Percentiles rank a stretch among this genome's conserved stretches.
phyloP scores from a whole-genome alignment of 2,888 invertebrate genomes.

The Lycocerus yunnanus region DNA sequence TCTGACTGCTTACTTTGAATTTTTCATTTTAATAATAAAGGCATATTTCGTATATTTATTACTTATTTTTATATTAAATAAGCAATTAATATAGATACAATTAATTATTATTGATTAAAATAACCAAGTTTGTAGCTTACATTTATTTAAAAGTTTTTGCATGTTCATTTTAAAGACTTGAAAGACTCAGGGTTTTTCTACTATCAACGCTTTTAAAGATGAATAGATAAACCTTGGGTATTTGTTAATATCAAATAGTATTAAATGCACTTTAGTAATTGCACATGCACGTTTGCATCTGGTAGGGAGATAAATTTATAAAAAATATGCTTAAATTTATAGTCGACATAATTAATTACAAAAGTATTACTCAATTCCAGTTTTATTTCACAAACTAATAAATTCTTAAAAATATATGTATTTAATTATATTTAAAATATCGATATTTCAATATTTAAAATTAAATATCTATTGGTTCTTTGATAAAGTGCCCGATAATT shows the following conservation, averaged over 20 bases:
- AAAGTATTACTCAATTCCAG: neutral
- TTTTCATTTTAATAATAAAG: neutral
- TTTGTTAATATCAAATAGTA: slow-evolving; percentile 1
- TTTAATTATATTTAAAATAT: neutral
- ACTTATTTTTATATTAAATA: too few species aligned
- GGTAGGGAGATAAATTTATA: neutral
- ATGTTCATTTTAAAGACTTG: neutral
- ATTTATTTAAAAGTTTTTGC: neutral
- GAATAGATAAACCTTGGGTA: slow-evolving; percentile 12
- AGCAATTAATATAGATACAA: neutral
- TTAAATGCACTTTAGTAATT: slow-evolving; percentile 26
- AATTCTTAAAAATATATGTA: neutral
- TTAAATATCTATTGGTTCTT: neutral
- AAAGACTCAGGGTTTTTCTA: neutral
- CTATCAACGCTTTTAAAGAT: neutral
- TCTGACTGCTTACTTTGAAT: neutral
- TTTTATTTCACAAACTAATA: too few species aligned
- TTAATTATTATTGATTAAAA: neutral
- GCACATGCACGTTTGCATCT: slow-evolving; percentile 26
- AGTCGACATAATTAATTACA: neutral
- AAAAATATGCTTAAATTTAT: neutral
- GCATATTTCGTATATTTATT: too few species aligned
- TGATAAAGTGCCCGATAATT: neutral
- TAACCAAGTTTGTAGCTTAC: neutral
- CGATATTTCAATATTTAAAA: neutral